These are phyloP conservation scores for Eueremaeus valkanovi DNA, from an alignment of 2,888 invertebrate species.

Conservation along the genomic window DNA sequence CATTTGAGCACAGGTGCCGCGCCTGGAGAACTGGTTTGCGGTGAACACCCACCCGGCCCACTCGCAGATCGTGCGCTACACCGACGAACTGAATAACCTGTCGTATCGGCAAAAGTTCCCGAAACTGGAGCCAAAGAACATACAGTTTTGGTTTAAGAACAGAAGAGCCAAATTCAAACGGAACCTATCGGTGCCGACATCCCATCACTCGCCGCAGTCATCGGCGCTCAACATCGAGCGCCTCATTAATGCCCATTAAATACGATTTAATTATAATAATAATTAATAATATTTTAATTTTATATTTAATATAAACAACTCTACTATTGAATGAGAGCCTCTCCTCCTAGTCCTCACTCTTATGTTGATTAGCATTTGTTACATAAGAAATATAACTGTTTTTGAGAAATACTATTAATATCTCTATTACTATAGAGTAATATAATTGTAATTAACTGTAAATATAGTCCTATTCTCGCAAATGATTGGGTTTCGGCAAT, in stretches of 20 bases:
- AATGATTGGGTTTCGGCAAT: constrained; percentile 23
- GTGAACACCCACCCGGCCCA: constrained; percentile 50
- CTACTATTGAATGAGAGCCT: constrained; percentile 12
- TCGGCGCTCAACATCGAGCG: constrained; percentile 42
- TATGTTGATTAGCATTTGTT: constrained; percentile 18
- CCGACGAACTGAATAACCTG: constrained; percentile 51
- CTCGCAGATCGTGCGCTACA: constrained; percentile 49
- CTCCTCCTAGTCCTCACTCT: constrained; percentile 29
- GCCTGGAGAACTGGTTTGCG: constrained; percentile 51
- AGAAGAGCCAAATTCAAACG: constrained; percentile 97
- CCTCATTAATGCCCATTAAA: constrained; percentile 42
- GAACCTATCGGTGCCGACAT: constrained; percentile 19
- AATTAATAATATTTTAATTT: constrained; percentile 11
- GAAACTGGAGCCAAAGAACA: constrained; percentile 96
- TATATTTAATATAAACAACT: constrained; percentile 8
- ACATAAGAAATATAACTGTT: constrained; percentile 6
- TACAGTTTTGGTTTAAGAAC: constrained; percentile 99
- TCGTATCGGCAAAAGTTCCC: constrained; percentile 75
- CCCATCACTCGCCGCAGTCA: constrained; percentile 26
- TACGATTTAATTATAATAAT: background rate
- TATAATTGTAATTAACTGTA: constrained; percentile 18
- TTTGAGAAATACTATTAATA: constrained; percentile 5
- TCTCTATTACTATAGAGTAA: background rate
- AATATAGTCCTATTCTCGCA: background rate
- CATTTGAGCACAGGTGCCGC: constrained; percentile 49